phyloP scores from a whole-genome alignment of 2,797 vertebrate genomes.

The Ciconia nigra region DNA sequence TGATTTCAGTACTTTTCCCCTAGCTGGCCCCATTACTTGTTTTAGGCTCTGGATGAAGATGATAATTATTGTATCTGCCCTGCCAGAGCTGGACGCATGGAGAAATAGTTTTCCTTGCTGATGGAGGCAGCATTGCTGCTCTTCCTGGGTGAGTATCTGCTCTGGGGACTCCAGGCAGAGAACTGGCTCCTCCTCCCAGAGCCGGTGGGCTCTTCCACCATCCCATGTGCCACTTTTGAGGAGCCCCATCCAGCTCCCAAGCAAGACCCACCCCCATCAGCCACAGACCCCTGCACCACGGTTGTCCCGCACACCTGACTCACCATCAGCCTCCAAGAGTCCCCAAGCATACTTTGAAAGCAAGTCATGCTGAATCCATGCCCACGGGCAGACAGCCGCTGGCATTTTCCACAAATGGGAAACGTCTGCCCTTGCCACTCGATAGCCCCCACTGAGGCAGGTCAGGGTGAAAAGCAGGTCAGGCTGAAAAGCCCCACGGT shows the following conservation, averaged over 20 bases:
- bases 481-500: fast-evolving
- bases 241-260: neutral
- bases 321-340: fast-evolving
- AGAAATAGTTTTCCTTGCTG: neutral
- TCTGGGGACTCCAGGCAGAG: neutral
- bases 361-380: neutral
- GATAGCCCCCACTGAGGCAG: neutral
- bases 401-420: neutral
- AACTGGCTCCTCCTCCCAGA: neutral
- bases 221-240: fast-evolving
- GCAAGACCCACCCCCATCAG: neutral
- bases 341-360: neutral
- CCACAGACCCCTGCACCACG: fast-evolving
- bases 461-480: neutral
- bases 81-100: neutral
- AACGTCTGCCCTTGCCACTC: fast-evolving
- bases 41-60: neutral
- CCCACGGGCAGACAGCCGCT: fast-evolving
- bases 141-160: fast-evolving
- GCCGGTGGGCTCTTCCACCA: fast-evolving
- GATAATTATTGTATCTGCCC: neutral
- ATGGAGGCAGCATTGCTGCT: neutral
- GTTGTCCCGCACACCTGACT: neutral
- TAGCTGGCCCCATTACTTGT: neutral
- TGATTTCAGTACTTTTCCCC: neutral